Percentiles rank a stretch among this genome's conserved stretches.
These are phyloP conservation scores for Coregonus suidteri DNA, from an alignment of 2,797 vertebrate genomes.

Conservation along the genomic window DNA sequence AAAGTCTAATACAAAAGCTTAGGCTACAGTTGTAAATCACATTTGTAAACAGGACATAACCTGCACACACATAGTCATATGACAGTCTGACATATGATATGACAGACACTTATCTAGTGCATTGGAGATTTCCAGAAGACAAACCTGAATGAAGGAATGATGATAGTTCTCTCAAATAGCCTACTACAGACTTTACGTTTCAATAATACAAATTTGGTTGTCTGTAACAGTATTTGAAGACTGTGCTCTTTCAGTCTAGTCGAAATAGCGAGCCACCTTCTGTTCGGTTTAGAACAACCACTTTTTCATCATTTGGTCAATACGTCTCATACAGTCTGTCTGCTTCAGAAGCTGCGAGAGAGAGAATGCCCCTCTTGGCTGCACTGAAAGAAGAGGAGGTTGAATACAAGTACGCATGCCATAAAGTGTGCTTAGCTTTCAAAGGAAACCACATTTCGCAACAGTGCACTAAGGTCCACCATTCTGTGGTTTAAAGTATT, in stretches of 20 bases:
- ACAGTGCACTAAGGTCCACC: constrained; percentile 6
- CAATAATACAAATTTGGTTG: neutral
- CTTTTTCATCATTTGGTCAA: neutral
- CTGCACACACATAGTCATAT: too few relatives aligned
- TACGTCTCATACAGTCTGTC: neutral
- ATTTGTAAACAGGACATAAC: too few relatives aligned
- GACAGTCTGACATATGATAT: too few relatives aligned
- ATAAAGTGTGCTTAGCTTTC: neutral
- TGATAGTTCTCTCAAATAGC: neutral
- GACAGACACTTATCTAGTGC: too few relatives aligned
- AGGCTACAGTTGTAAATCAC: too few relatives aligned
- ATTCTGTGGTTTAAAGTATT: constrained; percentile 19
- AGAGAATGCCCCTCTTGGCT: constrained; percentile 2
- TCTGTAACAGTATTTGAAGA: neutral
- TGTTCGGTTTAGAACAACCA: neutral
- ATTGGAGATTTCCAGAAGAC: neutral
- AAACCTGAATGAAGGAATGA: neutral
- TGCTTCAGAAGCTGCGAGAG: constrained; percentile 4
- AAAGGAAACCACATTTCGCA: constrained; percentile 15
- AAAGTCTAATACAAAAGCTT: neutral
- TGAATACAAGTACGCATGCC: neutral
- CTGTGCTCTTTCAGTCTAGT: neutral
- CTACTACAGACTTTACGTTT: too few relatives aligned
- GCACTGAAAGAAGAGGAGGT: neutral
- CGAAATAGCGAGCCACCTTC: neutral